Base-by-base conservation (phyloP, 2,113 vertebrate species). In the Bujurquina vittata region DNA sequence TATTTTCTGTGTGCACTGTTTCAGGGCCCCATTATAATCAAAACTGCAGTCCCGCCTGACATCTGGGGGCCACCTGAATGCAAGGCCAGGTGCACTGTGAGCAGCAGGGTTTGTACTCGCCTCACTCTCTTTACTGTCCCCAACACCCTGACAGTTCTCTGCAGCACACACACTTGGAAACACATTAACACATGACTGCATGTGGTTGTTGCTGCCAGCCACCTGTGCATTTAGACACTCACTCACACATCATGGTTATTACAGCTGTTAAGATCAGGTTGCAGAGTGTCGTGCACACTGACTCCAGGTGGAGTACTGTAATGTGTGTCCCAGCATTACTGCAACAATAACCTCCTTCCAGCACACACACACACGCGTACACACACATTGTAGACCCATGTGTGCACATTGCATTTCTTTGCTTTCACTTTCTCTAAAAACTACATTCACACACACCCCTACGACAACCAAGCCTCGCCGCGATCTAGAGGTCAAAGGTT, bases 401-500 rank as follows among this genome's bases (percentile, higher is more conserved):
- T 46, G 37, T 62, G 77, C 40, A 26, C 29, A 14, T n/a, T 31
- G 35, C 87, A 86, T 87, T 87, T 83, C 80, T 87, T 14, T 37
- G 74, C 79, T 33, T 65, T 84, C 63, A 67, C 88, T 88, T 83
- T 90, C 83, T 77, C 79, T 56, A 10, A 22, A 55, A 86, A 56
- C 22, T 62, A 67, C 88, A 86, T 93, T 91, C 88, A 33, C 58
- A 79, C 89, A 91, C 90, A 84, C 60, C 79, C 92, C 18, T 4
- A 17, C 11, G 78, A 88, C 78, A 88, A 37, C 67, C 55, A 22
- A 86, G 60, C 74, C 86, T 17, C 75, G 22, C 81, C 4, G 58
- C 80, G 31, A 31, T 60, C 14, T 22, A 1, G 18, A 52, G 93
- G 92, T 94, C 93, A 93, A 62, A 93, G 91, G 92, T 93, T 93